Conservation (phyloP, 2,113 vertebrate genomes). For the Lamprologus tigripictilis region DNA sequence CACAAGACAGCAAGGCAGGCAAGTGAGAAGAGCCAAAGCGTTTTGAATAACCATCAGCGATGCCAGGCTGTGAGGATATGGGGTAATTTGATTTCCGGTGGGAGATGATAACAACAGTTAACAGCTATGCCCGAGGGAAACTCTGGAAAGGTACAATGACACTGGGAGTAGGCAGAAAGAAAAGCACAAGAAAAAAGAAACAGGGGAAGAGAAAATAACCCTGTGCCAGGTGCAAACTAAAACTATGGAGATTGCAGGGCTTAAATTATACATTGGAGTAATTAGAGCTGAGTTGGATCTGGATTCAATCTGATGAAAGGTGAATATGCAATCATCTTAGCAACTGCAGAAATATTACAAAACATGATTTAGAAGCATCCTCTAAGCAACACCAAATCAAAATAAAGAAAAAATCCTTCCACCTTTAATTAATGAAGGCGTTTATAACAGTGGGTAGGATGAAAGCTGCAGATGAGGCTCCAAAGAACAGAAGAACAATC, state of each 20-base stretch:
- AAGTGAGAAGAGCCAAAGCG: constrained; percentile 58
- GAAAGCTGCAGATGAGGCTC: neutral
- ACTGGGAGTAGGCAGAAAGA: neutral
- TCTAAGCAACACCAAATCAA: neutral
- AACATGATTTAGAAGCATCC: neutral
- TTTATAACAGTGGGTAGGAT: neutral
- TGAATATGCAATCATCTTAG: neutral
- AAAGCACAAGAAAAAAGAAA: neutral
- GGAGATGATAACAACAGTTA: constrained; percentile 60
- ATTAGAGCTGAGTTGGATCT: constrained; percentile 43
- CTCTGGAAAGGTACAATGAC: constrained; percentile 32
- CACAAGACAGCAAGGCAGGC: constrained; percentile 57
- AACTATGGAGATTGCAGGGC: constrained; percentile 5
- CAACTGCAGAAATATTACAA: neutral
- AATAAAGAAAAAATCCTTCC: neutral
- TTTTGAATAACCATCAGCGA: constrained; percentile 63
- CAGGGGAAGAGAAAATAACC: neutral
- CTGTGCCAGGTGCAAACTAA: constrained; percentile 19
- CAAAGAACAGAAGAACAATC: neutral
- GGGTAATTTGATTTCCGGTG: constrained; percentile 70
- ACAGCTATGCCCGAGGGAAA: constrained; percentile 34
- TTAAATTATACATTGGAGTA: constrained; percentile 44
- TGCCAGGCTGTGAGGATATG: constrained; percentile 57
- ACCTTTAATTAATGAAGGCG: constrained; percentile 14
- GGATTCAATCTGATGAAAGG: constrained; percentile 38